phyloP scores from a whole-genome alignment of 2,113 vertebrate species.

The Lycaon pictus region DNA sequence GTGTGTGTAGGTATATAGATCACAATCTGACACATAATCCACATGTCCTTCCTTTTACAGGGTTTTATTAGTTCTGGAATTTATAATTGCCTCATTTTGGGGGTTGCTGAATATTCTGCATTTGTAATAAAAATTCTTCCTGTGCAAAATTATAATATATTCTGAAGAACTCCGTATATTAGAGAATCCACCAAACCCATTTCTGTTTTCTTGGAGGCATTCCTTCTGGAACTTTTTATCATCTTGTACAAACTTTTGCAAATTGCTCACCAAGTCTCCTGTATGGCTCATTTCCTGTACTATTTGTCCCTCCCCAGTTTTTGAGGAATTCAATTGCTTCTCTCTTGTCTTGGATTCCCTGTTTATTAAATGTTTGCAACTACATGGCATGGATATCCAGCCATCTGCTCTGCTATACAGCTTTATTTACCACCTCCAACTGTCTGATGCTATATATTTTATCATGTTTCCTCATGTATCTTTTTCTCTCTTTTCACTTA shows the following conservation, averaged over 20 bases:
- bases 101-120: neutral
- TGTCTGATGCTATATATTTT: neutral
- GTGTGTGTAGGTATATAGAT: neutral
- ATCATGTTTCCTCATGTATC: neutral
- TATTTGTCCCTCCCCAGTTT: neutral
- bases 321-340: neutral
- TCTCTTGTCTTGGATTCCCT: neutral
- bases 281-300: neutral
- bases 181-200: neutral
- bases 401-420: neutral
- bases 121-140: neutral
- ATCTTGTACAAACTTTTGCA: neutral
- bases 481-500: neutral
- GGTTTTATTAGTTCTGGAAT: neutral
- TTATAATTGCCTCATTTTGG: neutral
- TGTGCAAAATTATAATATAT: neutral
- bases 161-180: neutral
- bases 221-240: neutral
- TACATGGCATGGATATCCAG: neutral
- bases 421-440: neutral
- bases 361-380: neutral
- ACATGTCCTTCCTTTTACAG: neutral
- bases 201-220: neutral
- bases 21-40: neutral
- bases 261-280: neutral